Evolutionary conservation across 2,113 vertebrate genomes (phyloP).

Genomic region (Scytalopus superciliaris): DNA sequence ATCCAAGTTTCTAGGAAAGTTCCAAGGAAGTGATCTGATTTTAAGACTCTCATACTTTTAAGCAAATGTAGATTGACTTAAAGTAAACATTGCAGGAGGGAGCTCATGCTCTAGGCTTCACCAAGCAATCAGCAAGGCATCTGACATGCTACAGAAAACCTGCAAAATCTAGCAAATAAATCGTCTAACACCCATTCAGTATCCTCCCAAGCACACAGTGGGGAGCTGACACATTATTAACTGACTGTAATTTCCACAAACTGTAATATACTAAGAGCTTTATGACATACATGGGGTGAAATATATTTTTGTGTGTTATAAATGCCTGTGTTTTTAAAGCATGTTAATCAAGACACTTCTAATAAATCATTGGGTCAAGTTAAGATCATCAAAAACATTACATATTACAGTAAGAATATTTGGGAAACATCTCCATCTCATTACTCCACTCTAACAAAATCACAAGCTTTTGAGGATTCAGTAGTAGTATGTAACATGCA

Average conservation of each 20-base stretch:
- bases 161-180: conserved; percentile 54
- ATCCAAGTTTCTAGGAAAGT: not conserved
- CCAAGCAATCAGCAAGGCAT: conserved; percentile 57
- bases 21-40: not conserved
- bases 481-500: not conserved
- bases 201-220: conserved; percentile 31
- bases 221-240: conserved; percentile 49
- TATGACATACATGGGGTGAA: conserved; percentile 8
- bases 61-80: conserved; percentile 38
- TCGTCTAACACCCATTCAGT: conserved; percentile 53
- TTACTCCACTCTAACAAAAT: not conserved
- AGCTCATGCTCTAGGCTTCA: conserved; percentile 45
- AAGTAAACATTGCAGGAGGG: conserved; percentile 58
- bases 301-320: conserved; percentile 4
- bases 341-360: not conserved
- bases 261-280: conserved; percentile 13
- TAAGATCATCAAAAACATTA: not conserved
- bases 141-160: conserved; percentile 48
- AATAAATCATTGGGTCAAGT: not conserved
- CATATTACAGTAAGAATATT: not conserved
- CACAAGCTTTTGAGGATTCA: not conserved
- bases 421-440: not conserved
- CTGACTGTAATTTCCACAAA: conserved; percentile 54
- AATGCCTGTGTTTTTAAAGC: not conserved
- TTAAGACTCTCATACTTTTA: conserved; percentile 18